Percentiles rank a stretch among this genome's conserved stretches.
Conservation (phyloP, 2,797 vertebrate genomes). For the Anableps anableps region DNA sequence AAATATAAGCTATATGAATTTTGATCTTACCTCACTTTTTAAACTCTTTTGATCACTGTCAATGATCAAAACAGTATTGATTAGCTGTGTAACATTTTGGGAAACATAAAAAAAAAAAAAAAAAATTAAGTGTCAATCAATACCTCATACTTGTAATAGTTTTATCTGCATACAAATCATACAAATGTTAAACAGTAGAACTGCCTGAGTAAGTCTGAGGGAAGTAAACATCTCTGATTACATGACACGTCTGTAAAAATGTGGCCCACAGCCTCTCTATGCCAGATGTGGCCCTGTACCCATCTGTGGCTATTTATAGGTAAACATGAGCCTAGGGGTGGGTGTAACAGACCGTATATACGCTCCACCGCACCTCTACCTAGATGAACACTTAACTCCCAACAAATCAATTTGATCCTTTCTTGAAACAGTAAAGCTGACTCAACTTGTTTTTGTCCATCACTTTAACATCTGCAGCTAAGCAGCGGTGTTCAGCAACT, state of each 20-base stretch:
- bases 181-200: not conserved
- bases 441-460: not conserved
- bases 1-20: not conserved
- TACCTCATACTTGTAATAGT: not conserved
- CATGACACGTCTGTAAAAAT: slow-evolving; percentile 2
- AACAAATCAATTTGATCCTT: slow-evolving; percentile 4
- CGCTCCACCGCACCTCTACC: not conserved
- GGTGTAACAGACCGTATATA: slow-evolving; percentile 12
- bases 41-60: not conserved
- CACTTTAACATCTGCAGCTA: slow-evolving; percentile 15
- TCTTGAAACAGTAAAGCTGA: slow-evolving; percentile 10
- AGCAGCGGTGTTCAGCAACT: slow-evolving; percentile 14
- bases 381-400: not conserved
- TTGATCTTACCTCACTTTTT: not conserved
- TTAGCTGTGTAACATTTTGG: not conserved
- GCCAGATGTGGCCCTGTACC: slow-evolving; percentile 18
- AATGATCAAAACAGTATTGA: not conserved
- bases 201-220: not conserved
- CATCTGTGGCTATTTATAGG: slow-evolving; percentile 25
- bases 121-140: no score
- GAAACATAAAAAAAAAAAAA: not conserved
- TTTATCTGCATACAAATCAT: not conserved
- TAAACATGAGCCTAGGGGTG: slow-evolving; percentile 1
- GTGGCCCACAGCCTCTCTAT: slow-evolving; percentile 8
- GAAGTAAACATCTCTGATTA: slow-evolving; percentile 10